Evolutionary conservation across 2,797 vertebrate species (phyloP).

Genomic region (Acrossocheilus fasciatus): DNA sequence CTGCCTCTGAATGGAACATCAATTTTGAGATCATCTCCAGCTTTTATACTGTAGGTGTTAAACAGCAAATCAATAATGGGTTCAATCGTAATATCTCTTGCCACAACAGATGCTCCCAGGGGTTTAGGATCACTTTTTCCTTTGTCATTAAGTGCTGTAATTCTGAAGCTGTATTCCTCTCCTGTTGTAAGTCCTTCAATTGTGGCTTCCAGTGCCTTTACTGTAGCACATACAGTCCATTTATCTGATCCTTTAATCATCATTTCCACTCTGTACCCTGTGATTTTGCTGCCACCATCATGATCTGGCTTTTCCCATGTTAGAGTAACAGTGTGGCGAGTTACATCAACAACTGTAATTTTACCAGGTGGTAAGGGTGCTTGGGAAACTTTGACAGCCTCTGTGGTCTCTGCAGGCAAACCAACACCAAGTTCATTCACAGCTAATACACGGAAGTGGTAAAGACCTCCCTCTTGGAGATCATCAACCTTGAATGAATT

Average conservation of each 20-base stretch:
- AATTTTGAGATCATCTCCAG: slow-evolving; percentile 93
- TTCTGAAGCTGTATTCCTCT: slow-evolving; percentile 93
- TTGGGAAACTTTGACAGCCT: slow-evolving; percentile 91
- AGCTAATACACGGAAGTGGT: slow-evolving; percentile 94
- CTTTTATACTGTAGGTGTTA: slow-evolving; percentile 90
- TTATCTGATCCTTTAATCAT: slow-evolving; percentile 89
- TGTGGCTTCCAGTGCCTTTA: slow-evolving; percentile 86
- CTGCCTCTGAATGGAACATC: slow-evolving; percentile 90
- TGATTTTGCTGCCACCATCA: slow-evolving; percentile 97
- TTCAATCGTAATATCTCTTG: slow-evolving; percentile 87
- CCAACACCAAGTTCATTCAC: slow-evolving; percentile 94
- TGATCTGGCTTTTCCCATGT: slow-evolving; percentile 97
- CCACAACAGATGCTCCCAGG: slow-evolving; percentile 85
- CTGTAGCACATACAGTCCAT: slow-evolving; percentile 89
- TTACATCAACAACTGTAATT: slow-evolving; percentile 88
- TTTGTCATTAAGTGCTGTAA: slow-evolving; percentile 94
- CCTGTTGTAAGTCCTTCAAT: slow-evolving; percentile 86
- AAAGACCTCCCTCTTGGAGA: slow-evolving; percentile 91
- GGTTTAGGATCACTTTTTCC: slow-evolving; percentile 93
- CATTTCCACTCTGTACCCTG: slow-evolving; percentile 93
- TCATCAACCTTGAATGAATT: slow-evolving; percentile 91
- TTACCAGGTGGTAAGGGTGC: slow-evolving; percentile 91
- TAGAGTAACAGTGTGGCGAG: slow-evolving; percentile 84
- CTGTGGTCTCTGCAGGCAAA: slow-evolving; percentile 87
- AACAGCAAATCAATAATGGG: slow-evolving; percentile 88